Evolutionary conservation across 2,888 invertebrate species (phyloP), one percentile per base, ranked within the genome.

Genomic region (Scaptomyza caliginosa): DNA sequence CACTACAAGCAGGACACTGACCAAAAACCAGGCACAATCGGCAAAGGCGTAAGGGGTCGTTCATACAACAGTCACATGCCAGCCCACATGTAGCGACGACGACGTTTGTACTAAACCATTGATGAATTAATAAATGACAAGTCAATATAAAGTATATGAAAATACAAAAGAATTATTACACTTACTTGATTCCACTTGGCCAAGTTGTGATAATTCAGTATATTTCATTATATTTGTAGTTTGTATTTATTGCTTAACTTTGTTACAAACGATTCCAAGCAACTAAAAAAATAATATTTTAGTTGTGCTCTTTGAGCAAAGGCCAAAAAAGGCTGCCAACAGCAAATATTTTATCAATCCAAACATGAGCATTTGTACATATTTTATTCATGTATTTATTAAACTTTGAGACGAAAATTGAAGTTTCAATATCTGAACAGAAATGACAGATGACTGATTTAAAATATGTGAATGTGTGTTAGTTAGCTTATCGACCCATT

Each of bases 61-160:
- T 13, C 5, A 17, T 13, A 26, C 4, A 7, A 5, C 34, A 21
- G 52, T 24, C 71, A 66, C 51, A 65, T 73, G 73, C 48, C 76
- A 75, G 57, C 71, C 57, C 76, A 70, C 55, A 71, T 64, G 72
- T 65, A 71, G 76, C 43, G 65, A 32, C 11, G 34, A 40, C 30
- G 10, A 19, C 43, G 8, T 5, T 11, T 28, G 1, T 0, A 26
- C 7, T 8, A 10, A 17, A 11, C 7, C 16, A 26, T 7, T 26
- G 7, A 4, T 11, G 11, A 16, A 17, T 43, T n/a, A 28, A 28
- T 16, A 1, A 45, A 17, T 8, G 8, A 2, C 2, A 0, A 24
- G 2, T 21, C 2, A 21, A 4, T 21, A 21, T 21, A 21, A 21
- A 21, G 4, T 21, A 21, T 21, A 3, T 21, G 21, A 4, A 21